Percentiles rank a stretch among this genome's conserved stretches.
Evolutionary conservation across 2,797 vertebrate species (phyloP).

Genomic region (Alfaro cultratus): DNA sequence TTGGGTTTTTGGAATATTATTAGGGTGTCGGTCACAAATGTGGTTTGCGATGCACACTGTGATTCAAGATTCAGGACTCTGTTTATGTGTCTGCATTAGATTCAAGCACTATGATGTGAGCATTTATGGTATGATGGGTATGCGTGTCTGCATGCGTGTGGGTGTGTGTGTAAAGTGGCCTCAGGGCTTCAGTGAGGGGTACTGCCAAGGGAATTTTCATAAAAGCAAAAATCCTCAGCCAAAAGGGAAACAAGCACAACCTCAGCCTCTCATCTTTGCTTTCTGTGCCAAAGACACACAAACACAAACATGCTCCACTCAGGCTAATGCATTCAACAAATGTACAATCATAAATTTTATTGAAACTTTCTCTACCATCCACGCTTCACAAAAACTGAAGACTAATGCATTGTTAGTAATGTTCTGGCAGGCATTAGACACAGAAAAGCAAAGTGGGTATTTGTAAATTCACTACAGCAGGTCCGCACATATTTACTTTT

Average conservation of each 20-base stretch:
- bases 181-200: slow-evolving; percentile 38
- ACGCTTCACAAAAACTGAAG: slow-evolving; percentile 16
- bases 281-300: slow-evolving; percentile 43
- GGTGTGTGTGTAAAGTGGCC: slow-evolving; percentile 40
- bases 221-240: slow-evolving; percentile 55
- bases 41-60: not conserved
- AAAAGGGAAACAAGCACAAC: slow-evolving; percentile 57
- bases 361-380: slow-evolving; percentile 1
- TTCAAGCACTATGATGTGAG: not conserved
- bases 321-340: slow-evolving; percentile 12
- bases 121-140: slow-evolving; percentile 8
- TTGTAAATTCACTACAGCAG: slow-evolving; percentile 4
- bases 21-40: not conserved
- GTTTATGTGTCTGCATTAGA: slow-evolving; percentile 16
- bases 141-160: slow-evolving; percentile 7
- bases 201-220: slow-evolving; percentile 54
- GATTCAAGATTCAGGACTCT: slow-evolving; percentile 16
- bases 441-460: slow-evolving; percentile 21
- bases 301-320: slow-evolving; percentile 17
- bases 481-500: not conserved
- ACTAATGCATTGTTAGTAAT: slow-evolving; percentile 39
- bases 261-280: slow-evolving; percentile 43
- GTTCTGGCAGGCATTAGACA: slow-evolving; percentile 35
- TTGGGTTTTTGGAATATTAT: slow-evolving; percentile 1
- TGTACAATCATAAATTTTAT: slow-evolving; percentile 29